phyloP scores from a whole-genome alignment of 53 echinoderm and acorn worm genomes.

The Holothuria scabra region DNA sequence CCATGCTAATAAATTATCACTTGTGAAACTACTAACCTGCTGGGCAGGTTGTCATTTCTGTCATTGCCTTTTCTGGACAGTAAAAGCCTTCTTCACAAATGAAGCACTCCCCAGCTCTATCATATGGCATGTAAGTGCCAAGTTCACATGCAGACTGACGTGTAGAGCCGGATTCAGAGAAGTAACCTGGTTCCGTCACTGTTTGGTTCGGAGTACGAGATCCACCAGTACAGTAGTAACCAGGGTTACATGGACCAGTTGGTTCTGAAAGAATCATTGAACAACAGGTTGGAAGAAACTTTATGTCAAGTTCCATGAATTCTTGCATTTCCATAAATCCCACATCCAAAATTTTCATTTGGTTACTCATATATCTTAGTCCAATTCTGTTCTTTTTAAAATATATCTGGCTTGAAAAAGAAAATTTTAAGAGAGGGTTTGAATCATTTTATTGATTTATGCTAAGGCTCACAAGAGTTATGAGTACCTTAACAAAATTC shows the following conservation, averaged over 20 bases:
- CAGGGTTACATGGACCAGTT: constrained; percentile 81
- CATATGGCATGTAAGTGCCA: constrained; percentile 95
- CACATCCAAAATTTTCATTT: too few relatives aligned
- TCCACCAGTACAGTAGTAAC: constrained; percentile 96
- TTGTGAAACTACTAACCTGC: constrained; percentile 64
- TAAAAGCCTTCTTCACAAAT: constrained; percentile 89
- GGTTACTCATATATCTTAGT: too few relatives aligned
- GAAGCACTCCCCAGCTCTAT: constrained; percentile 84
- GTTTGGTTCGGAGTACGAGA: constrained; percentile 86
- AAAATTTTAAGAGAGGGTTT: too few relatives aligned
- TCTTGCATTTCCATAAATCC: too few relatives aligned
- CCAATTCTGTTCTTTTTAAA: too few relatives aligned
- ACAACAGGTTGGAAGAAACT: not conserved
- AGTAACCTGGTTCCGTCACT: constrained; percentile 87
- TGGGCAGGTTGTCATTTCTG: constrained; percentile 86
- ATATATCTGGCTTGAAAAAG: too few relatives aligned
- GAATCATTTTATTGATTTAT: too few relatives aligned
- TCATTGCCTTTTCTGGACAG: constrained; percentile 83
- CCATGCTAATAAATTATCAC: not conserved
- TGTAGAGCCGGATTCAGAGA: constrained; percentile 82
- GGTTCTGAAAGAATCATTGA: constrained; percentile 67
- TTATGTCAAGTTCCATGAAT: too few relatives aligned
- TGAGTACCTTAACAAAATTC: too few relatives aligned
- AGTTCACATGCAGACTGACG: constrained; percentile 78
- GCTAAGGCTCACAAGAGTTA: too few relatives aligned